Base-by-base conservation (phyloP, 2,888 invertebrate genomes). In the Linhomoeus sp. region DNA sequence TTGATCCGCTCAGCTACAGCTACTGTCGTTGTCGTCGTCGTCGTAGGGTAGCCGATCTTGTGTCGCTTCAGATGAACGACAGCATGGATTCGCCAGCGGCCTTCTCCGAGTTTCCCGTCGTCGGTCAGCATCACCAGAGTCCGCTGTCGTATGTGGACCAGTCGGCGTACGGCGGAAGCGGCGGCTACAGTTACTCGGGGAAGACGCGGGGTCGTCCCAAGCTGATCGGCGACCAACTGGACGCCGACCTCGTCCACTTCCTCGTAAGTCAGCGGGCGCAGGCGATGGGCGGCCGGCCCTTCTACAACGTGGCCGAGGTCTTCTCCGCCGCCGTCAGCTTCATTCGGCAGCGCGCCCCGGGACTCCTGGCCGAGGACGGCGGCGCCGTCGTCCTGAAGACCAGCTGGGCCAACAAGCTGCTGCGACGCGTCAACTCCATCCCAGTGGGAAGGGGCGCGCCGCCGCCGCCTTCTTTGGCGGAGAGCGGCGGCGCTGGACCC, bases 401-500 rank as follows among this genome's bases (percentile, higher is more conserved):
- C 26, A 64, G 66, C 3, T 68, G 68, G 68, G 67, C 67, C 17
- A 67, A 59, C 57, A 62, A 61, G 49, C 46, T 58, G 45, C 57
- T 60, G 12, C 45, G 52, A 3, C 49, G 59, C 39, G 55, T 58
- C 25, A 55, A 54, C 23, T 5, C 29, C 29, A 12, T 29, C 29
- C 29, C 29, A n/a, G n/a, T n/a, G n/a, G n/a, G n/a, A n/a, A n/a
- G n/a, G n/a, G n/a, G n/a, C n/a, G n/a, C n/a, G n/a, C n/a, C n/a
- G n/a, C n/a, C n/a, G n/a, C 29, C 29, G 5, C 29, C 5, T 29
- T 5, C 29, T 29, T 12, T 29, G 7, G 7, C 7, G 29, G 7
- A 5, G 29, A 12, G 7, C 29, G 29, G 7, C 29, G 29, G 29
- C 29, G 29, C 29, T 29, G 7, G 29, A 5, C 7, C 29, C 29